Evolutionary conservation across 2,113 vertebrate species (phyloP), one percentile per base, ranked within the genome.

Genomic region (Lucifuga dentata): DNA sequence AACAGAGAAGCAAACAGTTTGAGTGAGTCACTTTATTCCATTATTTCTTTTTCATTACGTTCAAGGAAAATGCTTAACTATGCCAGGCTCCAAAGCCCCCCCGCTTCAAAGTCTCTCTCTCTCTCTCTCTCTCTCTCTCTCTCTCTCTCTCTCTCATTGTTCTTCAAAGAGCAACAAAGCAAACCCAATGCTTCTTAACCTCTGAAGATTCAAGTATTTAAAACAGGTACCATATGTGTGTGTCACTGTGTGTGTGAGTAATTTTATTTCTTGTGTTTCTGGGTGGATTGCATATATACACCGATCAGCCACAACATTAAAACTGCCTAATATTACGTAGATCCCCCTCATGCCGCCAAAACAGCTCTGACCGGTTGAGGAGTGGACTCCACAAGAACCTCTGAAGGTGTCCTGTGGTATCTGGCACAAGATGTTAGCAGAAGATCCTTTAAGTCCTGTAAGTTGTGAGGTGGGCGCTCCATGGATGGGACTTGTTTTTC

Each of bases 171-270:
- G 78, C 73, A 82, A 84, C 78, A 84, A 76, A 82, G 74, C 33
- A 55, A 79, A 69, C 17, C 70, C 52, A 43, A 45, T n/a, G 11
- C 73, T 52, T 73, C 58, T 65, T 50, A 78, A 78, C 70, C 76
- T 83, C 72, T 46, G 38, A 84, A 33, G 43, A 71, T 61, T 85
- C 60, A 85, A 55, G 78, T 78, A 78, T 78, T 81, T 59, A 80
- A 49, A 73, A 35, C 45, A 73, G 38, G 58, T 58, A 62, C 10
- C 20, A 9, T 5, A 6, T 38, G 8, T 68, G n/a, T 49, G 36
- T 49, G 46, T 53, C 13, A 1, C 1, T 48, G 24, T 40, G 23
- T 60, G n/a, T 20, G 6, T 3, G 26, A 29, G 43, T 35, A 35
- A 8, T 35, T 8, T 35, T 2, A 11, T 11, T 35, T 8, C 10